Evolutionary conservation across 1,140 invertebrate genomes (phyloP).

Genomic region (Drosophila bocqueti): DNA sequence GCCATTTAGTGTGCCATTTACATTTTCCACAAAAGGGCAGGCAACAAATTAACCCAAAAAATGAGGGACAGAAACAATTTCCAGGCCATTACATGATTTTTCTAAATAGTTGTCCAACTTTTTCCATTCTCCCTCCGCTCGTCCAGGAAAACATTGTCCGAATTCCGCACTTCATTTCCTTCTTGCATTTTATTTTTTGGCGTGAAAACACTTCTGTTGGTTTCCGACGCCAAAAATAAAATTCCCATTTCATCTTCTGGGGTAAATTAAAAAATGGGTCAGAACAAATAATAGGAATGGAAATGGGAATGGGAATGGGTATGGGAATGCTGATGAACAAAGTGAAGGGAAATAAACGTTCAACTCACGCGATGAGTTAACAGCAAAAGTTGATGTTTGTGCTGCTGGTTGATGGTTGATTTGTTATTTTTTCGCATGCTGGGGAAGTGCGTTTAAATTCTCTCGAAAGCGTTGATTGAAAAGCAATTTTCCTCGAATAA

Average conservation of each 20-base stretch:
- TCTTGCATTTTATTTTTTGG: slow-evolving; percentile 11
- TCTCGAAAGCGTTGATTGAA: slow-evolving; percentile 41
- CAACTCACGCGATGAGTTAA: slow-evolving; percentile 80
- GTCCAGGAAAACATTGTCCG: slow-evolving; percentile 6
- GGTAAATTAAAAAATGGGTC: slow-evolving; percentile 79
- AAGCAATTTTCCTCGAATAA: slow-evolving; percentile 34
- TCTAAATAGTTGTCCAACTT: slow-evolving; percentile 63
- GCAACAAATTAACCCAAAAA: slow-evolving; percentile 42
- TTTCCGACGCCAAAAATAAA: slow-evolving; percentile 57
- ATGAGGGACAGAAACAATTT: slow-evolving; percentile 37
- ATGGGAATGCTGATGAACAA: slow-evolving; percentile 39
- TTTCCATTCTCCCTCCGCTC: slow-evolving; percentile 23
- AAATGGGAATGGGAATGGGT: background rate
- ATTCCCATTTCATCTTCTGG: slow-evolving; percentile 70
- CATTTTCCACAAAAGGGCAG: background rate
- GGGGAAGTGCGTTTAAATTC: slow-evolving; percentile 33
- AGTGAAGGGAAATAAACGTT: slow-evolving; percentile 49
- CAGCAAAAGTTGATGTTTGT: slow-evolving; percentile 67
- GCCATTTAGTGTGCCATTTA: background rate
- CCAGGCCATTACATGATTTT: slow-evolving; percentile 51
- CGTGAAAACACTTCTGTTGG: slow-evolving; percentile 62
- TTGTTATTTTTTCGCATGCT: slow-evolving; percentile 49
- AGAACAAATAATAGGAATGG: slow-evolving; percentile 23
- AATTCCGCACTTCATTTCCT: slow-evolving; percentile 22
- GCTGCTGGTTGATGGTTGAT: slow-evolving; percentile 40